Evolutionary conservation across 2,113 vertebrate species (phyloP).

Genomic region (Chrysochloris asiatica): DNA sequence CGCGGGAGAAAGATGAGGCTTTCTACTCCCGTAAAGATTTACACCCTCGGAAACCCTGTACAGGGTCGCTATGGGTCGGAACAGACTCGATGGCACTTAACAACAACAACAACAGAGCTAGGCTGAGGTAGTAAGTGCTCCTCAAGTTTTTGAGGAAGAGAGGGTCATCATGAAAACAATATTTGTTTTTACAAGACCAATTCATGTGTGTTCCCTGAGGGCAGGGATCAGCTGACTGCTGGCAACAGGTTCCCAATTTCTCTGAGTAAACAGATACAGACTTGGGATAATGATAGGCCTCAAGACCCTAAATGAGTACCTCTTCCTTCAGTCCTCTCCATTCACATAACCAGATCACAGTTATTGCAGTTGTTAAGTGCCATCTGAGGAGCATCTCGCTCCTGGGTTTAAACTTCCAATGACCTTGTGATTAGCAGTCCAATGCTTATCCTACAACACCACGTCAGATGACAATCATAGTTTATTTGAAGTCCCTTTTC

Average conservation of each 20-base stretch:
- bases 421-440: too few species aligned
- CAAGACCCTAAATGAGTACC: not conserved
- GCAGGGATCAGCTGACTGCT: not conserved
- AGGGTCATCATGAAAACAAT: not conserved
- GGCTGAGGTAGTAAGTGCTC: not conserved
- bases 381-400: too few species aligned
- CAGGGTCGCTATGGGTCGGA: too few species aligned
- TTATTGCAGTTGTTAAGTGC: too few species aligned
- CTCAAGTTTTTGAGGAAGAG: not conserved
- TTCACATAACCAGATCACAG: not conserved
- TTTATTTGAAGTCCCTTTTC: not conserved
- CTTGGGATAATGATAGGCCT: not conserved
- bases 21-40: too few species aligned
- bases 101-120: too few species aligned
- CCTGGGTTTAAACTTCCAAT: too few species aligned
- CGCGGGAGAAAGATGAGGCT: too few species aligned
- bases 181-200: not conserved
- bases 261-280: not conserved
- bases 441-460: too few species aligned
- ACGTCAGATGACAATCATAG: too few species aligned
- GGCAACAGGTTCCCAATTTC: not conserved
- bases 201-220: not conserved
- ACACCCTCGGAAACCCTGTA: too few species aligned
- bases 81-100: too few species aligned
- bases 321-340: not conserved